Evolutionary conservation across 2,888 invertebrate species (phyloP), one percentile per base, ranked within the genome.

Genomic region (Liopterus haemorrhoidalis): DNA sequence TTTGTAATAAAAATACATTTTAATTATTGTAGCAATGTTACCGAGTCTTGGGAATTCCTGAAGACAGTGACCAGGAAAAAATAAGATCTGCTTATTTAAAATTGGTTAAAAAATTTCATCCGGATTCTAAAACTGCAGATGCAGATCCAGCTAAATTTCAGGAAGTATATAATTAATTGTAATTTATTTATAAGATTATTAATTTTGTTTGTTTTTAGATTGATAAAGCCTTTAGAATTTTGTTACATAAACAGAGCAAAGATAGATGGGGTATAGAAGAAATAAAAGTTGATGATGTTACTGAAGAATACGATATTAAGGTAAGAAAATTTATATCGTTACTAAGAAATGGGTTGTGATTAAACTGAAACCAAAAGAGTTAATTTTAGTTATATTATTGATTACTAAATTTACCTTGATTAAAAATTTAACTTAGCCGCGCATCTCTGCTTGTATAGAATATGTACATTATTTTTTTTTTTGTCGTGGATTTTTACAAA

Each of bases 91-190:
- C 87, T 2, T 92, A 86, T 61, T 68, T 91, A 35, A 70, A 75
- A 41, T 69, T 89, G 27, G 90, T 84, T 0, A 91, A 90, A 64
- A 76, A 75, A 55, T 88, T 80, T 58, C 92, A 93, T 66, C 92
- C 93, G 0, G 93, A 93, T 59, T 84, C 86, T 32, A 81, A 82
- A 0, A 73, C 76, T 1, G 67, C 74, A 0, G 79, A 84, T 51
- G 85, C 89, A n/a, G 74, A 79, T 63, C 72, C 77, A 32, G 74
- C 77, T 22, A 84, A 81, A 63, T 92, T 93, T 69, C 75, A 82
- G 30, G 72, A 78, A 58, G 78, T 85, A 62, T 21, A 36, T 36
- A 25, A 46, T 38, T 12, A 5, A 11, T 11, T 39, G 21, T 35
- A 33, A 16, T 33, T 37, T 19, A 12, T 19, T 27, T 33, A 24